Evolutionary conservation across 2,113 vertebrate genomes (phyloP).

Genomic region (Callaeas wilsoni): DNA sequence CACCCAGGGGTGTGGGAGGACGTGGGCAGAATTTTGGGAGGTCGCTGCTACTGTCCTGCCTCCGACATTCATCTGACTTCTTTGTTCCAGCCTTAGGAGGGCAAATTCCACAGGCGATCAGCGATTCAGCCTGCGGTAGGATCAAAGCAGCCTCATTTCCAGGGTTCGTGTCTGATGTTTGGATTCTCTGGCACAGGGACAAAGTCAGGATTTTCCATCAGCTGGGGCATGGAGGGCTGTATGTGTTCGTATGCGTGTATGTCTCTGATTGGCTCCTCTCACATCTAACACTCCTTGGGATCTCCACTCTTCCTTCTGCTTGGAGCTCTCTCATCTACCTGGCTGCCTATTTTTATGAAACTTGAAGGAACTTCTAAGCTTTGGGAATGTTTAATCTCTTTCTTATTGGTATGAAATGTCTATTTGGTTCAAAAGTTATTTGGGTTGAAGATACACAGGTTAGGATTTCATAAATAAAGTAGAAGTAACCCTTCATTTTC

Average conservation of each 20-base stretch:
- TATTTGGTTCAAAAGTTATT: neutral
- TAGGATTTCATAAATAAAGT: neutral
- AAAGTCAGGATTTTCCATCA: constrained; percentile 14
- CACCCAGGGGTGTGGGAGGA: neutral
- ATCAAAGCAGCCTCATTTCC: constrained; percentile 36
- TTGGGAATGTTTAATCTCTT: neutral
- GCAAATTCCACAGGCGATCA: constrained; percentile 45
- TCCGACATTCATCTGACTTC: neutral
- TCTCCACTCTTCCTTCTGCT: neutral
- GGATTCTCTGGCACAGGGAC: neutral
- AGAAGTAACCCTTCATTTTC: neutral
- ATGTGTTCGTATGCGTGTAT: rapidly evolving
- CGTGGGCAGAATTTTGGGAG: neutral
- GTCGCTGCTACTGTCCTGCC: neutral
- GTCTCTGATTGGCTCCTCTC: neutral
- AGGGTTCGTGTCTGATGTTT: neutral
- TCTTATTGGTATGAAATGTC: neutral
- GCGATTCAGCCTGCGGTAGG: neutral
- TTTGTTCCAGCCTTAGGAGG: constrained; percentile 43
- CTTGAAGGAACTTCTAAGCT: neutral
- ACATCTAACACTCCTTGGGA: neutral
- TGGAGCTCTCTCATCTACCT: neutral
- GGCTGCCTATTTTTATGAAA: neutral
- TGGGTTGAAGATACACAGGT: neutral
- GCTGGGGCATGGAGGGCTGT: neutral